Conservation (phyloP, 2,888 invertebrate species). For the Coleophora flavipennella region DNA sequence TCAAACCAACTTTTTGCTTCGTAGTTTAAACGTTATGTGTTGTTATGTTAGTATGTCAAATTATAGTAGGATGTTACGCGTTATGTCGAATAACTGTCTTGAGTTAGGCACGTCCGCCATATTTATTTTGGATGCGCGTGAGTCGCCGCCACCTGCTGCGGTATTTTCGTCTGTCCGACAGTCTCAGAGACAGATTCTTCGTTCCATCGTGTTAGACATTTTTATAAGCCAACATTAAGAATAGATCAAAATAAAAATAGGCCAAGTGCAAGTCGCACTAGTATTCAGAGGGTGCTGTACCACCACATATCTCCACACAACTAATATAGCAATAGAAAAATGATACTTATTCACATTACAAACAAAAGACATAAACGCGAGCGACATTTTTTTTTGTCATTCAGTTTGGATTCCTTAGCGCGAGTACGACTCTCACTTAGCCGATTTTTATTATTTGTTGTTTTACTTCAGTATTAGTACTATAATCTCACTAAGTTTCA, state of each 20-base stretch:
- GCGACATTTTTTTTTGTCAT: too few species aligned
- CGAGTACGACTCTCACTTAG: too few species aligned
- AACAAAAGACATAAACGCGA: too few species aligned
- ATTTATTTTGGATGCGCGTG: constrained; percentile 33
- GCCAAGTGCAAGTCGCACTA: too few species aligned
- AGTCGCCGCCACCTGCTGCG: constrained; percentile 36
- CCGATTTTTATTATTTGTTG: too few species aligned
- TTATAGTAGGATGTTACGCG: constrained; percentile 34
- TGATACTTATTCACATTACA: too few species aligned
- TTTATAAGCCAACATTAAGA: constrained; percentile 54
- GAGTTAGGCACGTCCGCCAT: constrained; percentile 42
- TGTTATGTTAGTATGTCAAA: constrained; percentile 33
- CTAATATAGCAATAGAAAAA: too few species aligned
- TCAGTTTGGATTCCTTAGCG: too few species aligned
- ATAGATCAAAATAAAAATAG: constrained; percentile 64
- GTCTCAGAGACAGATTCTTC: constrained; percentile 44
- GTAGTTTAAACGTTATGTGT: constrained; percentile 30
- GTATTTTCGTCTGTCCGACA: constrained; percentile 49
- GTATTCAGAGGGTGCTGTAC: too few species aligned
- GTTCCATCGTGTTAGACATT: constrained; percentile 45
- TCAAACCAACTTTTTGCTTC: constrained; percentile 31
- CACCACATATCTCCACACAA: too few species aligned
- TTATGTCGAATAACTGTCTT: constrained; percentile 48
- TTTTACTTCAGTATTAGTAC: too few species aligned
- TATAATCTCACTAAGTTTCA: too few species aligned